phyloP scores from a whole-genome alignment of 2,113 vertebrate genomes.

The Eubucco bourcierii region DNA sequence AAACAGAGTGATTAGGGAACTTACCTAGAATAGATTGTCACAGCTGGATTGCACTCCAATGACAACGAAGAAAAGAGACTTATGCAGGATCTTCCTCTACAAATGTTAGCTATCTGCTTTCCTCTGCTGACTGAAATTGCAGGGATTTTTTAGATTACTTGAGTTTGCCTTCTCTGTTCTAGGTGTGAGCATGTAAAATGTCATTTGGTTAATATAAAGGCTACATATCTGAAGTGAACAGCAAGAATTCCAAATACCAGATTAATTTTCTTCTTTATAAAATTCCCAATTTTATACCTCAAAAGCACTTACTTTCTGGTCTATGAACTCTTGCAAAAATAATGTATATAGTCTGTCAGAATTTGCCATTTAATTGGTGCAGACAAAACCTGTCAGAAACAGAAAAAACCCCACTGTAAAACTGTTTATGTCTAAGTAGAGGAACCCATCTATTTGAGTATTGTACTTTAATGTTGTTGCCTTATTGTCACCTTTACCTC shows the following conservation, averaged over 20 bases:
- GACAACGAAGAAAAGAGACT: neutral
- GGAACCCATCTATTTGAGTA: neutral
- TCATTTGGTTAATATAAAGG: neutral
- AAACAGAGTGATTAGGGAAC: neutral
- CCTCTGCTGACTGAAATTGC: neutral
- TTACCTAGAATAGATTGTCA: neutral
- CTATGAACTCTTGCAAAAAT: neutral
- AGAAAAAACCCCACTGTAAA: neutral
- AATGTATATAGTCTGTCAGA: neutral
- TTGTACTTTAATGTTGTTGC: neutral
- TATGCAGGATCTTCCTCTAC: neutral
- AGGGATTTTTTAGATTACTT: neutral
- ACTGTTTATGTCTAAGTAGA: neutral
- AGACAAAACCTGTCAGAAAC: neutral
- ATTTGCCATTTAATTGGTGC: neutral
- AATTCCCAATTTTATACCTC: neutral
- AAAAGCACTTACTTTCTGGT: neutral
- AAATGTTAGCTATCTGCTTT: neutral
- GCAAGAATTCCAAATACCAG: neutral
- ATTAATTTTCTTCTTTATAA: neutral
- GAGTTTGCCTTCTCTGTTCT: neutral
- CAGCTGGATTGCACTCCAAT: neutral
- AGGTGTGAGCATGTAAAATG: neutral
- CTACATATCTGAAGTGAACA: neutral
- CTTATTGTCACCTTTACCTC: neutral